A percentile compares a stretch with the other conserved stretches of the same genome.
phyloP scores from a whole-genome alignment of 2,797 vertebrate species.

The Okamejei kenojei region DNA sequence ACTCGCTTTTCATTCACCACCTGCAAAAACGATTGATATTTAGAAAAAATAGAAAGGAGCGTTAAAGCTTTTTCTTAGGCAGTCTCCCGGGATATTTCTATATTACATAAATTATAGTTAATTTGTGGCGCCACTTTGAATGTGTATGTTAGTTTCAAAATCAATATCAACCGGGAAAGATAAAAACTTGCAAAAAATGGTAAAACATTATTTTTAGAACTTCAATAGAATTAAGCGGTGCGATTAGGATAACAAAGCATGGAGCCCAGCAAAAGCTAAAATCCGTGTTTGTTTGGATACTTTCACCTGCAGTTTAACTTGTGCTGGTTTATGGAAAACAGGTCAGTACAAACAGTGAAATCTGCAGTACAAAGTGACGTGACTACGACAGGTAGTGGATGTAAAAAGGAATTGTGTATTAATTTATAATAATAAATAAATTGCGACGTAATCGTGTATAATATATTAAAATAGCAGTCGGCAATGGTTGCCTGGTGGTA shows the following conservation, averaged over 20 bases:
- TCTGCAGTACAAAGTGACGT: background rate
- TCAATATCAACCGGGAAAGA: background rate
- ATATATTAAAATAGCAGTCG: background rate
- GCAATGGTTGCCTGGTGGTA: background rate
- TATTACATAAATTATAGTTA: background rate
- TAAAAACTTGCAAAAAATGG: background rate
- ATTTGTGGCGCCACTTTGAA: background rate
- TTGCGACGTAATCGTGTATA: background rate
- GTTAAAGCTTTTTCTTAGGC: background rate
- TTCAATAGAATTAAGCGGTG: background rate
- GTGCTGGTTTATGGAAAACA: background rate
- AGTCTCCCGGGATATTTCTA: no score
- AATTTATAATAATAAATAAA: slow-evolving; percentile 9
- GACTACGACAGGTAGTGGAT: background rate
- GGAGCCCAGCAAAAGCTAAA: background rate
- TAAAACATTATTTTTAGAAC: no score
- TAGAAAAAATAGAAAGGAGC: no score
- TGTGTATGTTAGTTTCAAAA: background rate
- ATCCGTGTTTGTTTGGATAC: background rate
- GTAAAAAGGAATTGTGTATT: background rate
- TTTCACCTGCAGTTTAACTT: background rate
- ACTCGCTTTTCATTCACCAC: background rate
- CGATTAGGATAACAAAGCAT: no score
- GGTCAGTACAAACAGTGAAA: background rate
- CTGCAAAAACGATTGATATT: no score